Evolutionary conservation across 2,797 vertebrate genomes (phyloP), one percentile per base, ranked within the genome.

Genomic region (Pampus argenteus): DNA sequence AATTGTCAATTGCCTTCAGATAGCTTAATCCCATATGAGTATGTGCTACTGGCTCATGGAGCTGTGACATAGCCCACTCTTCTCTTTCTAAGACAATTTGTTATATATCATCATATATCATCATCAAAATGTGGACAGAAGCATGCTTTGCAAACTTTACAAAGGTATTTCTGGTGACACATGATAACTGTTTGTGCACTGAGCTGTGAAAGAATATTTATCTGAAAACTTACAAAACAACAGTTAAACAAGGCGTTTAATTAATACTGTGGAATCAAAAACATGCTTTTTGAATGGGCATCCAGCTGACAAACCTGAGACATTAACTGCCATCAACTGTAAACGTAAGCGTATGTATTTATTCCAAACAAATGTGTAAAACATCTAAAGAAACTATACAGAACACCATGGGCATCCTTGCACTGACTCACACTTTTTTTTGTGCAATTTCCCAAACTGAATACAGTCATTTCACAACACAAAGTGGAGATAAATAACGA

Each of bases 401-500:
- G 14, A 84, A 77, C 63, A 79, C 59, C 18, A 58, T 23, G 22
- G 15, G 18, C 25, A 67, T 17, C 38, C 9, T 69, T 44, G 34
- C 40, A 57, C 23, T 62, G 11, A 63, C 61, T 31, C 22, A 0
- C 31, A 45, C 51, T 59, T 26, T 48, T 14, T 60, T 26, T 45
- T 71, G 79, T 88, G 79, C 76, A 83, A 77, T 55, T 68, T 72
- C 49, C 69, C 63, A 70, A 85, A 83, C 51, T 23, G 31, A 59
- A 66, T 56, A 56, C 28, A 74, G 34, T 56, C 23, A 36, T 70
- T 28, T 45, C 63, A 71, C 64, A 79, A 83, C 66, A 90, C 66
- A 86, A 83, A 73, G 64, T 75, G 67, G 56, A 85, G 82, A 84
- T 87, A 86, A 87, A 89, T 86, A 86, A 84, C 71, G 14, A 86